Conservation (phyloP, 2,888 invertebrate species). For the Bellardia bayeri region DNA sequence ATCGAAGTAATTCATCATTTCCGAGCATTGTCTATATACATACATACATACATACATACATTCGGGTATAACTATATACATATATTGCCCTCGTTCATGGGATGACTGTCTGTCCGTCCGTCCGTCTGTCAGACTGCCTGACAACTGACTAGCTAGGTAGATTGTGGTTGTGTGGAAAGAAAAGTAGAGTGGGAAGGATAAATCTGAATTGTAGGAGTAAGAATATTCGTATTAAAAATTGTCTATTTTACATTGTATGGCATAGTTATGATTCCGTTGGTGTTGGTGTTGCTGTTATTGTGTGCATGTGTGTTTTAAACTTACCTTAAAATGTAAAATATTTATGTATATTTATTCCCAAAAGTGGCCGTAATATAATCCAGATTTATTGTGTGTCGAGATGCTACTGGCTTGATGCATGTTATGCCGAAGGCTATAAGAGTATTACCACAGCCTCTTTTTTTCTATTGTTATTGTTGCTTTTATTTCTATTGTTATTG, state of each 20-base stretch:
- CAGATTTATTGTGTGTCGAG: slow-evolving; percentile 66
- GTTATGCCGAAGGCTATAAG: slow-evolving; percentile 46
- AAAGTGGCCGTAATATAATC: slow-evolving; percentile 65
- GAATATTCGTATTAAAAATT: slow-evolving; percentile 10
- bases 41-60: slow-evolving; percentile 27
- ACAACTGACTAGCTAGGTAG: slow-evolving; percentile 5
- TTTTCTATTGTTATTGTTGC: slow-evolving; percentile 48
- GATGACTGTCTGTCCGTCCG: neutral
- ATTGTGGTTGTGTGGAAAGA: neutral
- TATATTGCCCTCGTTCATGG: slow-evolving; percentile 20
- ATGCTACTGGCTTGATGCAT: slow-evolving; percentile 63
- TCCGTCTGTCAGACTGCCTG: neutral
- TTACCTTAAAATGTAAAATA: slow-evolving; percentile 63
- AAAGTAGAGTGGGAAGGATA: neutral
- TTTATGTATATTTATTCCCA: slow-evolving; percentile 64
- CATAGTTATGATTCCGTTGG: slow-evolving; percentile 15
- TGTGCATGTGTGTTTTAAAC: slow-evolving; percentile 34
- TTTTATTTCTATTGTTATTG: slow-evolving; percentile 49
- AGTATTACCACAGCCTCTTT: slow-evolving; percentile 52
- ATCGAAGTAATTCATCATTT: slow-evolving; percentile 65
- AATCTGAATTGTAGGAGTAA: neutral
- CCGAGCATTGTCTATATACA: slow-evolving; percentile 48
- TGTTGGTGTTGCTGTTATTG: neutral
- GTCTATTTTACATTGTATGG: slow-evolving; percentile 24
- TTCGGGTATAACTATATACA: neutral